phyloP scores from a whole-genome alignment of 2,113 vertebrate genomes.

The Salvator merianae region DNA sequence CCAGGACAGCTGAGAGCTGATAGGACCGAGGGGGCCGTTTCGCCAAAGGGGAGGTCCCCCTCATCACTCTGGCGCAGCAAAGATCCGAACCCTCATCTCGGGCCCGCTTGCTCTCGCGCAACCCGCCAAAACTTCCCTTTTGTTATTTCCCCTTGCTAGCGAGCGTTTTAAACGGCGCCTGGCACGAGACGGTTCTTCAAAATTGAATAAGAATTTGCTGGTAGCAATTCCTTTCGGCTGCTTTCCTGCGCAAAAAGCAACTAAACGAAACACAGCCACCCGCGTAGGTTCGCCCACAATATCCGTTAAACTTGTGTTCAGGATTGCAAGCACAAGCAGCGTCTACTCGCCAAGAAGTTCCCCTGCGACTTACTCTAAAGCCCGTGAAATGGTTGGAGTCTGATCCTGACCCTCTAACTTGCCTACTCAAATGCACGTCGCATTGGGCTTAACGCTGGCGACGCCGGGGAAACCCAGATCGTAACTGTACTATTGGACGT shows the following conservation, averaged over 20 bases:
- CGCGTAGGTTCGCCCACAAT: background rate
- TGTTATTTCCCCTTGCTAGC: slow-evolving; percentile 7
- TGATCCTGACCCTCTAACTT: too few species aligned
- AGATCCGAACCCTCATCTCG: background rate
- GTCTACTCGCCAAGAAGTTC: background rate
- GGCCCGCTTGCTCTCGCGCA: slow-evolving; percentile 35
- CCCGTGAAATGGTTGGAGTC: too few species aligned
- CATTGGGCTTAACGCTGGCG: too few species aligned
- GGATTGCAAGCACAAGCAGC: background rate
- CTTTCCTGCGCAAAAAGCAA: background rate
- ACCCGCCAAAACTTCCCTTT: slow-evolving; percentile 27
- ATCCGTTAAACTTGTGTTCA: background rate
- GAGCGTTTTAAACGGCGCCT: slow-evolving; percentile 42
- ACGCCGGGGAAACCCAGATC: too few species aligned
- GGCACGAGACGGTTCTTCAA: slow-evolving; percentile 43
- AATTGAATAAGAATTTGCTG: slow-evolving; percentile 39
- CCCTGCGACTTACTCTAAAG: too few species aligned
- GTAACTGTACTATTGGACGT: too few species aligned
- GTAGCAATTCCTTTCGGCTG: background rate
- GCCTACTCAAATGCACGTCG: too few species aligned
- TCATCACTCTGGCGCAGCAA: background rate
- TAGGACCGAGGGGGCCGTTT: accelerated
- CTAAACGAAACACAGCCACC: background rate
- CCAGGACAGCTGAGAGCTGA: background rate
- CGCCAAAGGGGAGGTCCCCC: accelerated